Percentiles rank a stretch among this genome's conserved stretches.
Conservation (phyloP, 1,140 invertebrate species). For the Belonocnema kinseyi region DNA sequence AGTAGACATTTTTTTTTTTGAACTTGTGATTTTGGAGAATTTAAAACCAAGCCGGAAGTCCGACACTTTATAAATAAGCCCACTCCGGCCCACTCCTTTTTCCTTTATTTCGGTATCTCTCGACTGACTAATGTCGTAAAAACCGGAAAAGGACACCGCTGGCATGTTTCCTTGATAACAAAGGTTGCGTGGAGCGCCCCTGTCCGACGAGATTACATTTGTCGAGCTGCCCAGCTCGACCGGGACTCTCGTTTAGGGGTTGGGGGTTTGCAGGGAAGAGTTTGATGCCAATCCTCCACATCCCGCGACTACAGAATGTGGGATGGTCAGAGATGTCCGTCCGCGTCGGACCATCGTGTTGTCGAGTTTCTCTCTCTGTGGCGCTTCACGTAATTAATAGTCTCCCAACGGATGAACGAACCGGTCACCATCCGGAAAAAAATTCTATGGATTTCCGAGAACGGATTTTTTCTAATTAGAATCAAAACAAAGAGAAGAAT, state of each 20-base stretch:
- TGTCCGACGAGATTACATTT: constrained; percentile 59
- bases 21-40: no score
- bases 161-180: constrained; percentile 26
- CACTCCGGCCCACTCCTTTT: no score
- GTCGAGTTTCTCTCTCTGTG: constrained; percentile 52
- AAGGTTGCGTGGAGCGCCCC: constrained; percentile 49
- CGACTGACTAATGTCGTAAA: background rate
- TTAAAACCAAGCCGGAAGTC: no score
- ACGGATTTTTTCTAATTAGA: background rate
- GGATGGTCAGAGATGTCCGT: constrained; percentile 41
- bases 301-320: constrained; percentile 33
- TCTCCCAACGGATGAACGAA: constrained; percentile 50
- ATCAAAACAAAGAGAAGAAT: background rate
- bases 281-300: constrained; percentile 58
- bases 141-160: constrained; percentile 16
- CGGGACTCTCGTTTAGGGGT: constrained; percentile 54
- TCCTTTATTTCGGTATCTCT: background rate
- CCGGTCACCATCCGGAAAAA: constrained; percentile 16
- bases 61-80: no score
- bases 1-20: no score
- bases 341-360: constrained; percentile 6
- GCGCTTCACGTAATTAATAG: constrained; percentile 69
- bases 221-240: constrained; percentile 46
- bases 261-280: constrained; percentile 45
- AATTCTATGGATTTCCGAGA: background rate